phyloP scores from a whole-genome alignment of 1,140 invertebrate genomes.

The Drosophila ohnishii region DNA sequence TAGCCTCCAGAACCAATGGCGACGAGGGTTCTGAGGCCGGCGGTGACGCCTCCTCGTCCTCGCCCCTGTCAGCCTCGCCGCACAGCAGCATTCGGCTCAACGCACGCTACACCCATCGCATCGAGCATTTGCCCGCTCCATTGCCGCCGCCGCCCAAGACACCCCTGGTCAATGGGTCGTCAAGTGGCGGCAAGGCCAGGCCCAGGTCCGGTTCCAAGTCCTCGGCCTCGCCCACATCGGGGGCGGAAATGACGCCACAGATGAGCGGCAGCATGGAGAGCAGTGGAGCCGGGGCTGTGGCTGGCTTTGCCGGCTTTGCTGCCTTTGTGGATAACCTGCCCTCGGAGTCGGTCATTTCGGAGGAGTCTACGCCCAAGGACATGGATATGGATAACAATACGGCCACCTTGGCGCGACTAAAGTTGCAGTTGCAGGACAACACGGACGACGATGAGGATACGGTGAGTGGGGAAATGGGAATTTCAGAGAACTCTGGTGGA shows the following conservation, averaged over 20 bases:
- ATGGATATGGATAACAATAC: conserved; percentile 38
- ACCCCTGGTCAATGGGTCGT: conserved; percentile 1
- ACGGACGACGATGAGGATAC: conserved; percentile 79
- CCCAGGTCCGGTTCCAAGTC: conserved; percentile 27
- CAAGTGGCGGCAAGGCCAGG: background rate
- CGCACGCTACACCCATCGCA: conserved; percentile 70
- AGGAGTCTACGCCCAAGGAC: conserved; percentile 78
- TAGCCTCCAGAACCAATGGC: background rate
- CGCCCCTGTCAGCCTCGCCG: conserved; percentile 56
- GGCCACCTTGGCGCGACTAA: conserved; percentile 41
- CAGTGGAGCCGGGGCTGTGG: conserved; percentile 1
- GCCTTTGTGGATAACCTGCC: conserved; percentile 76
- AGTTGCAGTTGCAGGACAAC: conserved; percentile 56
- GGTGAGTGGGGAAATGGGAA: conserved; percentile 47
- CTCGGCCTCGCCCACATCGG: conserved; percentile 17
- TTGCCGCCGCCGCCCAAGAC: conserved; percentile 22
- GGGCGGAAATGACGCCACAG: background rate
- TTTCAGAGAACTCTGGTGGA: no score
- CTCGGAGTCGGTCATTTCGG: conserved; percentile 77
- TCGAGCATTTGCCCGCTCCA: conserved; percentile 53
- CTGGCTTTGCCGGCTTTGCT: conserved; percentile 39
- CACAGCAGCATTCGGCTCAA: conserved; percentile 73
- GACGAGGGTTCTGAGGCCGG: background rate
- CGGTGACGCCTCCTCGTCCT: conserved; percentile 34
- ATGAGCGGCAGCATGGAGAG: background rate